These are phyloP conservation scores for honey bee (Apis mellifera) DNA, from an alignment of 1,140 invertebrate genomes.

Conservation along the genomic window DNA sequence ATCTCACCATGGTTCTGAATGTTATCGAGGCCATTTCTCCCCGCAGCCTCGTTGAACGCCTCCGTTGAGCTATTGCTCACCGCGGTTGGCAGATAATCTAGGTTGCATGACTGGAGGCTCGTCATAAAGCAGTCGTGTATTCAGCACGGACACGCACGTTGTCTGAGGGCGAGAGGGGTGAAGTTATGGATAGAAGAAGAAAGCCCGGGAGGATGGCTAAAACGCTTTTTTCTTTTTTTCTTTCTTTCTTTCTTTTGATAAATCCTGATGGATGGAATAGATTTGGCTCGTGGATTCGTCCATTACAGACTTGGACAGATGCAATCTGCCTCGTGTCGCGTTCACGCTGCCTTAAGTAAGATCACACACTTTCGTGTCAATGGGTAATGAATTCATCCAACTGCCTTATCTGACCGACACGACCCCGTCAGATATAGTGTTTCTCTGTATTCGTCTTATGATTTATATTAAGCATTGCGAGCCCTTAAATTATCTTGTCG, in stretches of 20 bases:
- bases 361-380: constrained; percentile 58
- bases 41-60: constrained; percentile 39
- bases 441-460: not conserved
- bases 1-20: constrained; percentile 58
- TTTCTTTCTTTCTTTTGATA: not conserved
- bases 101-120: constrained; percentile 57
- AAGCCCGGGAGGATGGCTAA: not conserved
- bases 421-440: not conserved
- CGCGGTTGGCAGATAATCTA: constrained; percentile 54
- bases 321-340: constrained; percentile 47
- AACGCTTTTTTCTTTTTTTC: constrained; percentile 7
- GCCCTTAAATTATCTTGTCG: constrained; percentile 19
- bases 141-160: constrained; percentile 13
- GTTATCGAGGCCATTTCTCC: constrained; percentile 52
- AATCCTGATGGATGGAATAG: not conserved
- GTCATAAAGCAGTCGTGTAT: constrained; percentile 55
- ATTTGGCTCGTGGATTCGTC: not conserved
- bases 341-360: constrained; percentile 44
- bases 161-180: not conserved
- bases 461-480: not conserved
- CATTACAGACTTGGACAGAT: constrained; percentile 23
- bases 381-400: constrained; percentile 56
- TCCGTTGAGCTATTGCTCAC: constrained; percentile 28
- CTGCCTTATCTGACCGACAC: constrained; percentile 44
- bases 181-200: not conserved